Evolutionary conservation across 2,113 vertebrate species (phyloP).

Genomic region (Ceyx cyanopectus): DNA sequence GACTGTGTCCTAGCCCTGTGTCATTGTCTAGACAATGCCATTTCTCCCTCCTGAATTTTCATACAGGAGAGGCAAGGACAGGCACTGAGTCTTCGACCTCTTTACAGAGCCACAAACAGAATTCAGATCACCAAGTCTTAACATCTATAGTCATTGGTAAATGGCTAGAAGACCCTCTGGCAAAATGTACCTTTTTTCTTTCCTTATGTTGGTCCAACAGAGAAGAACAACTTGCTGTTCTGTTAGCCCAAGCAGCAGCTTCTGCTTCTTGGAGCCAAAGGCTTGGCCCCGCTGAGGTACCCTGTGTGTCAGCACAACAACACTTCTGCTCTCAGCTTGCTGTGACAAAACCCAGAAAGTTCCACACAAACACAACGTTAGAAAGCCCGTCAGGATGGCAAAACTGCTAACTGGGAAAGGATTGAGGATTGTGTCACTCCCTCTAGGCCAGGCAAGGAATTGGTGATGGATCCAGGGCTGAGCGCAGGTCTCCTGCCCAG

Average conservation of each 20-base stretch:
- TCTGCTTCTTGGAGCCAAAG: not conserved
- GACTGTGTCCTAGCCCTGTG: slow-evolving; percentile 53
- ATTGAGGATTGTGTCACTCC: not conserved
- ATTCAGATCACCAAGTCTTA: not conserved
- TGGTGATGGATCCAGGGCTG: fast-evolving
- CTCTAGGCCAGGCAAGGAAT: not conserved
- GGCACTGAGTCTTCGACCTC: not conserved
- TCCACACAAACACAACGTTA: not conserved
- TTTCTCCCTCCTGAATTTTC: slow-evolving; percentile 31
- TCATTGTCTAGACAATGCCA: slow-evolving; percentile 49
- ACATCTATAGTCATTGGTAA: not conserved
- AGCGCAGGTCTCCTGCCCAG: fast-evolving
- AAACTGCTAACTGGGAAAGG: not conserved
- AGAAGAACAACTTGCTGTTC: not conserved
- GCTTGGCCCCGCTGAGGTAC: not conserved
- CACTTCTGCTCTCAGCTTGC: slow-evolving; percentile 2
- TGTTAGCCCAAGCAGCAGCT: slow-evolving; percentile 1
- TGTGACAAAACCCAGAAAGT: not conserved
- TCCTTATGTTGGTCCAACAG: slow-evolving; percentile 9
- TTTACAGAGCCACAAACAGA: not conserved
- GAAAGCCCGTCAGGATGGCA: not conserved
- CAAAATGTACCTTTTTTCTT: not conserved
- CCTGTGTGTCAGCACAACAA: not conserved
- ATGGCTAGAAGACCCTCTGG: not conserved
- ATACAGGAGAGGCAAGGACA: slow-evolving; percentile 20